phyloP scores from a whole-genome alignment of 2,797 vertebrate species.

The Echeneis naucrates region DNA sequence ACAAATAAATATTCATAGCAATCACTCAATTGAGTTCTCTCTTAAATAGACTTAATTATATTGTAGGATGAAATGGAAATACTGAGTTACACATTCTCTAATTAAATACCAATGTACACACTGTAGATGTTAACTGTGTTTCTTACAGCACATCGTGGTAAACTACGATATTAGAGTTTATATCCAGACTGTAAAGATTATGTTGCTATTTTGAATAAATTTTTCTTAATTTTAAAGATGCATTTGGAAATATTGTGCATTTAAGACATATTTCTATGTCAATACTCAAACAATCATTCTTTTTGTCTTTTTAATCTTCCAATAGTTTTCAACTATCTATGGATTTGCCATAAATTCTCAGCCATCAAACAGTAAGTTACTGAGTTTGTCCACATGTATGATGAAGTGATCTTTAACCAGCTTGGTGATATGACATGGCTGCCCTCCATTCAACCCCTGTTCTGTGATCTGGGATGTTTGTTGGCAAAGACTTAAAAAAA shows the following conservation, averaged over 20 bases:
- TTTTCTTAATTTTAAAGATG: not conserved
- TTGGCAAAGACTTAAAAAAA: constrained; percentile 63
- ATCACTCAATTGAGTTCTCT: too few relatives aligned
- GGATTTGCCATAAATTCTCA: constrained; percentile 5
- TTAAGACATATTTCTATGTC: not conserved
- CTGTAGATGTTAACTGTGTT: too few relatives aligned
- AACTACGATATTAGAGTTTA: not conserved
- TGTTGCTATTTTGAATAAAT: not conserved
- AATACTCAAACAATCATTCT: too few relatives aligned
- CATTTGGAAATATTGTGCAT: not conserved
- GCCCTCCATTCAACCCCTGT: constrained; percentile 35
- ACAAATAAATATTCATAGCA: too few relatives aligned
- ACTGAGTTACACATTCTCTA: too few relatives aligned
- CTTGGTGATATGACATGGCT: constrained; percentile 27
- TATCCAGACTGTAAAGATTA: not conserved
- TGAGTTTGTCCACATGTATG: constrained; percentile 36
- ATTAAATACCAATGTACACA: too few relatives aligned
- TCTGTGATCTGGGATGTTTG: constrained; percentile 68
- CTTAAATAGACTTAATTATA: too few relatives aligned
- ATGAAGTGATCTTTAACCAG: constrained; percentile 34
- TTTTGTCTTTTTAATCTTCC: not conserved
- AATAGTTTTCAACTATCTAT: constrained; percentile 1
- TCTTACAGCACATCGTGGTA: not conserved
- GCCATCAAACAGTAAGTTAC: constrained; percentile 32
- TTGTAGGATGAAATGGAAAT: too few relatives aligned